Conservation (phyloP, 2,888 invertebrate species). For the Cerastis rubricosa region DNA sequence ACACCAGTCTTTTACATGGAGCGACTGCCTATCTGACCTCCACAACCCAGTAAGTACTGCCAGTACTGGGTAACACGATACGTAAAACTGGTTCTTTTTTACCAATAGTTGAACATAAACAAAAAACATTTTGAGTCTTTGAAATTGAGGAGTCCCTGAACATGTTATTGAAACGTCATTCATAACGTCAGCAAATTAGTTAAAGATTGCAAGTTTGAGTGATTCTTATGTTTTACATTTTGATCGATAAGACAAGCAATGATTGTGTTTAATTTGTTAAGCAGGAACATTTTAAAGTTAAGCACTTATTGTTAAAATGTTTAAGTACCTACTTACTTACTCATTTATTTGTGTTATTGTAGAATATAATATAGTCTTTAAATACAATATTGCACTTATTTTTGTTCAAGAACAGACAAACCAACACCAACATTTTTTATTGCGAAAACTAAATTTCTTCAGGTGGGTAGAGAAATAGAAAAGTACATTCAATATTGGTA, state of each 20-base stretch:
- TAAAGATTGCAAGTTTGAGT: neutral
- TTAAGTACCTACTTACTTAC: neutral
- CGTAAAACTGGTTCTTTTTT: too few relatives aligned
- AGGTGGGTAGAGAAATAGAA: too few relatives aligned
- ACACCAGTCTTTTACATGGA: too few relatives aligned
- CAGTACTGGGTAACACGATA: too few relatives aligned
- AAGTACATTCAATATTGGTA: too few relatives aligned
- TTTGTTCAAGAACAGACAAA: too few relatives aligned
- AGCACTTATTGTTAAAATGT: neutral
- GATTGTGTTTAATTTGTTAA: neutral
- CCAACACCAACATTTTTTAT: too few relatives aligned
- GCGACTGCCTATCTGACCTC: too few relatives aligned
- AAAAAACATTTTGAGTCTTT: neutral
- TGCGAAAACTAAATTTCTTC: too few relatives aligned
- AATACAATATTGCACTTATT: neutral
- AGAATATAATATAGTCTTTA: neutral
- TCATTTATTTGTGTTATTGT: neutral
- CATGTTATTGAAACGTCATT: conserved; percentile 44
- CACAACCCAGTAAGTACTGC: too few relatives aligned
- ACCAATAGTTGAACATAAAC: neutral
- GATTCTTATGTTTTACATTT: neutral
- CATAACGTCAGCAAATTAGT: conserved; percentile 26
- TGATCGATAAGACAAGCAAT: conserved; percentile 16
- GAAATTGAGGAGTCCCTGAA: conserved; percentile 15
- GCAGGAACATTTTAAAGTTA: neutral